A percentile compares a stretch with the other conserved stretches of the same genome.
Evolutionary conservation across 92 coral and sea anemone species (phyloP).

Genomic region (Zoanthus sociatus): DNA sequence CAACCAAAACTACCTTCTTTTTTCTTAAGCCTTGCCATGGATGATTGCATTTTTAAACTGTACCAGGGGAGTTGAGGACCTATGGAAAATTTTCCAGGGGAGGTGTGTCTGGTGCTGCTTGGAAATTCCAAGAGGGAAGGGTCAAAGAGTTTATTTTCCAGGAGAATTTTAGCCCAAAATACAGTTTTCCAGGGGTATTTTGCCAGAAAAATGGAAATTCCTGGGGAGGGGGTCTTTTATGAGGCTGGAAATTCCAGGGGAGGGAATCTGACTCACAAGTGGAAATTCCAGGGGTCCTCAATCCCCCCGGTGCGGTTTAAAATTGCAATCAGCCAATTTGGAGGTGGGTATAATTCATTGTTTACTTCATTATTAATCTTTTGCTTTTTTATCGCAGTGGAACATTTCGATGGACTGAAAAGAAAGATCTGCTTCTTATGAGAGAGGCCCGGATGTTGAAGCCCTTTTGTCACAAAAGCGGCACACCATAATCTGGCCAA

Average conservation of each 20-base stretch:
- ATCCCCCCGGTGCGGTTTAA: conserved; percentile 49
- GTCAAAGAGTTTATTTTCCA: conserved; percentile 51
- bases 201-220: conserved; percentile 48
- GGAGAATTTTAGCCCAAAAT: conserved; percentile 49
- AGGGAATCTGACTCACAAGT: conserved; percentile 39
- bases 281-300: conserved; percentile 53
- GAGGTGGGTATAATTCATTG: conserved; percentile 40
- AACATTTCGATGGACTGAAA: conserved; percentile 54
- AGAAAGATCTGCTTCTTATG: conserved; percentile 58
- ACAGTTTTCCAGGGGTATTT: conserved; percentile 54
- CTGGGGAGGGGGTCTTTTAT: conserved; percentile 51
- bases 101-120: conserved; percentile 55
- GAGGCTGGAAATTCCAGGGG: conserved; percentile 51
- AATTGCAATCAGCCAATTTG: conserved; percentile 52
- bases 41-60: conserved; percentile 57
- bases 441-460: conserved; percentile 50
- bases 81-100: conserved; percentile 55
- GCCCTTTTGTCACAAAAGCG: conserved; percentile 50
- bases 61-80: conserved; percentile 59
- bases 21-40: conserved; percentile 56
- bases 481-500: conserved; percentile 55
- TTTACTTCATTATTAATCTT: conserved; percentile 47
- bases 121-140: conserved; percentile 46
- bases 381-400: conserved; percentile 55
- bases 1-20: conserved; percentile 60